Evolutionary conservation across 2,888 invertebrate genomes (phyloP).

Genomic region (Baronia brevicornis): DNA sequence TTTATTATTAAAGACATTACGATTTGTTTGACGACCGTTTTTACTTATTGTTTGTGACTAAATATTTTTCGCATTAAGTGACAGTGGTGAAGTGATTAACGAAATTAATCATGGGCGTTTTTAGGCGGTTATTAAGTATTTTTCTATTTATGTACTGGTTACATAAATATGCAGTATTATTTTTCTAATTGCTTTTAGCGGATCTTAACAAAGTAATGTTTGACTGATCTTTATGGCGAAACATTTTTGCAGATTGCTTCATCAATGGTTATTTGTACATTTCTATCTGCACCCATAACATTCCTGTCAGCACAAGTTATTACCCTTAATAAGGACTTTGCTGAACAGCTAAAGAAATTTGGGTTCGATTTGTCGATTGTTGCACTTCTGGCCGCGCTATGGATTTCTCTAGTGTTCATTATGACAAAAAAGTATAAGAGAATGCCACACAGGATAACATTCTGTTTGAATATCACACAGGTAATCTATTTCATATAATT

Average conservation of each 20-base stretch:
- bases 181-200: no score
- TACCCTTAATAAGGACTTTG: constrained; percentile 86
- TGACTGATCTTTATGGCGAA: background rate
- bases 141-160: background rate
- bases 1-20: no score
- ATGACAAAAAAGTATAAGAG: constrained; percentile 84
- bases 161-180: no score
- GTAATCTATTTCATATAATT: constrained; percentile 63
- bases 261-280: constrained; percentile 95
- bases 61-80: no score
- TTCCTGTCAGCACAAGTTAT: constrained; percentile 96
- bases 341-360: constrained; percentile 84
- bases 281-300: constrained; percentile 95
- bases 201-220: background rate
- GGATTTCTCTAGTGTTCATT: constrained; percentile 84
- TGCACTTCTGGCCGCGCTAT: constrained; percentile 84
- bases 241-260: constrained; percentile 88
- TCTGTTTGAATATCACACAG: constrained; percentile 87
- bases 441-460: constrained; percentile 88
- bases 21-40: no score
- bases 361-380: constrained; percentile 90
- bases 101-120: no score
- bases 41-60: no score
- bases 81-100: no score
- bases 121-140: no score